phyloP scores from a whole-genome alignment of 2,888 invertebrate genomes.

The Syritta pipiens region DNA sequence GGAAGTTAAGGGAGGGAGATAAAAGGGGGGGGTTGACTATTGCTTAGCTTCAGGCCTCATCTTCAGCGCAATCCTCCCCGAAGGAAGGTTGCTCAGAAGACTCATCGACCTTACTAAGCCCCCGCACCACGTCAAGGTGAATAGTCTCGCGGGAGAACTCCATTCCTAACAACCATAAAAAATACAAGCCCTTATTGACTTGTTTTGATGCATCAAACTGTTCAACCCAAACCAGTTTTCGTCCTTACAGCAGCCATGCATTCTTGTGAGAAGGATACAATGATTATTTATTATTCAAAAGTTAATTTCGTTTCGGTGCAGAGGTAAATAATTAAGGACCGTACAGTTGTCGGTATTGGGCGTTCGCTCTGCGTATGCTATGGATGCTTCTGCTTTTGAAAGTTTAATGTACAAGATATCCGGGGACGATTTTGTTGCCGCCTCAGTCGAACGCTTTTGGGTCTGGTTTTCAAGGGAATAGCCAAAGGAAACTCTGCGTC shows the following conservation, averaged over 20 bases:
- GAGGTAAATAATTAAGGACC: constrained; percentile 57
- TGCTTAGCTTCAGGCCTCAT: too few relatives aligned
- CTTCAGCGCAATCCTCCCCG: too few relatives aligned
- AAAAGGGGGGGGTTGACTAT: too few relatives aligned
- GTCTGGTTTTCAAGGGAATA: constrained; percentile 36
- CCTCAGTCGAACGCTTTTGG: constrained; percentile 10
- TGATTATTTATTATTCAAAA: constrained; percentile 53
- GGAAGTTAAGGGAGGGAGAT: too few relatives aligned
- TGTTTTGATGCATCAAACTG: constrained; percentile 37
- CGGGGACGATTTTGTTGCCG: constrained; percentile 39
- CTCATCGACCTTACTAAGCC: too few relatives aligned
- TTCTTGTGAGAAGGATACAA: constrained; percentile 32
- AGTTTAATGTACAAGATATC: constrained; percentile 51
- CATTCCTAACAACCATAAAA: neutral
- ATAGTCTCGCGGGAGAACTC: too few relatives aligned
- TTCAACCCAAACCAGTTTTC: neutral
- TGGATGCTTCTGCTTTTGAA: constrained; percentile 41
- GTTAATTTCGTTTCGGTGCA: constrained; percentile 62
- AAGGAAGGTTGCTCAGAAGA: too few relatives aligned
- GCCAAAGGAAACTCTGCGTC: constrained; percentile 37
- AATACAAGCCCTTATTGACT: constrained; percentile 23
- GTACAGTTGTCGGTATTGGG: constrained; percentile 10
- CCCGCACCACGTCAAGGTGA: too few relatives aligned
- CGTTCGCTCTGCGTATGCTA: constrained; percentile 19
- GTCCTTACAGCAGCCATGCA: constrained; percentile 21